Base-by-base conservation (phyloP, 2,113 vertebrate genomes). In the Lophochroa leadbeateri region DNA sequence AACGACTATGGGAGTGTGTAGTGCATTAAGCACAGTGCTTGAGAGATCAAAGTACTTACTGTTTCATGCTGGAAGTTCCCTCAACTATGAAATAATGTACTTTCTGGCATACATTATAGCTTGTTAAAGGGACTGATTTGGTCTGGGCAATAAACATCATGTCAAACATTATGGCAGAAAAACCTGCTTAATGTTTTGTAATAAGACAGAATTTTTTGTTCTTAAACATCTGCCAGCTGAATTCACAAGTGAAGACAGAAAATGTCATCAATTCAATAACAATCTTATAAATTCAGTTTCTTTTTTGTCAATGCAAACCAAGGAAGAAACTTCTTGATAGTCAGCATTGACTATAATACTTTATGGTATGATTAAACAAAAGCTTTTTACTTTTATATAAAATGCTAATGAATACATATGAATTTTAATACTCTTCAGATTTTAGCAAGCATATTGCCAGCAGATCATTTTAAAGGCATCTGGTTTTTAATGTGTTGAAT, bases 131-230 rank as follows among this genome's bases (percentile, higher is more conserved):
- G 93, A 96, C 96, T 97, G 97, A 97, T 98, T 97, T 97, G 96
- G 98, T 98, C 97, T 97, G 96, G 95, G 97, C 98, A 97, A 97
- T 98, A 98, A 98, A 98, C 96, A 97, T 98, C 96, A 97, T 97
- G 97, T 98, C 97, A 98, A 97, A 98, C 96, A 96, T 97, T 97
- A 97, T 97, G 97, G 94, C 97, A 98, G 97, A 95, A 97, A 98
- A 98, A 90, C 93, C 93, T 98, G 92, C 96, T 98, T 98, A 98
- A 97, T 98, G 95, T 98, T 95, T 96, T 97, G 95, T 98, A 98
- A 97, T 98, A 98, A 98, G 97, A 97, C 94, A 94, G 92, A 98
- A 98, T 97, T 98, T 98, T 98, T 98, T 98, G 97, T 98, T 98
- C 97, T 98, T 85, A 98, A 98, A 98, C 98, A 98, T 98, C 98